These are phyloP conservation scores for pig (Sus scrofa) DNA, from an alignment of 2,113 vertebrate species.

Conservation along the genomic window DNA sequence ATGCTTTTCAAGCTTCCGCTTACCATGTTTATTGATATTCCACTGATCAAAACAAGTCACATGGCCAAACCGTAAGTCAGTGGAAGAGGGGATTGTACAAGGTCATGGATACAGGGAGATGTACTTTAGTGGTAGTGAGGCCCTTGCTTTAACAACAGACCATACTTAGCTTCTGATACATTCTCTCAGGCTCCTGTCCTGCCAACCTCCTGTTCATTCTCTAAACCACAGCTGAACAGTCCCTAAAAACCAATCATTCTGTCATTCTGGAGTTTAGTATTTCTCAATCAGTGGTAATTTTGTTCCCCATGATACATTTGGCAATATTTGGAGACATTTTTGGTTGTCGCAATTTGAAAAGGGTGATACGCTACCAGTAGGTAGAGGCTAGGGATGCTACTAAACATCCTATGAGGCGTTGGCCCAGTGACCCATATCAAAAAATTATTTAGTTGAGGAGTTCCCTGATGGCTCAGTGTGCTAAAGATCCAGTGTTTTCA, in stretches of 20 bases:
- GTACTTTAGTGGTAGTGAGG: not conserved
- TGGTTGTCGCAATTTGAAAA: slow-evolving; percentile 13
- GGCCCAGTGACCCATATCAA: not conserved
- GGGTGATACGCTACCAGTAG: not conserved
- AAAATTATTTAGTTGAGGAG: too few relatives aligned
- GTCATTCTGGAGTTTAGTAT: not conserved
- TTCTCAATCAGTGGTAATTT: not conserved
- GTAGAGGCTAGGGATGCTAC: not conserved
- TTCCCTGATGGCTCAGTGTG: too few relatives aligned
- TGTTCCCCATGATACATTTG: not conserved
- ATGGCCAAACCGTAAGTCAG: not conserved
- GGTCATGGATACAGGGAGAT: not conserved
- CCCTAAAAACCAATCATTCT: not conserved
- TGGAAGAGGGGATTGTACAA: not conserved
- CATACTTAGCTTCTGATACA: not conserved
- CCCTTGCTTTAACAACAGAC: not conserved
- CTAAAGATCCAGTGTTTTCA: too few relatives aligned
- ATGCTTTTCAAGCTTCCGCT: not conserved
- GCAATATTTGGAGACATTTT: not conserved
- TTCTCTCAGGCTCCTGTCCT: not conserved
- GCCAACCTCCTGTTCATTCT: not conserved
- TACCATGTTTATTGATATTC: not conserved
- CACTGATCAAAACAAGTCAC: not conserved
- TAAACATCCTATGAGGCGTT: not conserved
- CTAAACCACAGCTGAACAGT: not conserved